Conservation (phyloP, 2,797 vertebrate genomes). For the Etheostoma perlongum region DNA sequence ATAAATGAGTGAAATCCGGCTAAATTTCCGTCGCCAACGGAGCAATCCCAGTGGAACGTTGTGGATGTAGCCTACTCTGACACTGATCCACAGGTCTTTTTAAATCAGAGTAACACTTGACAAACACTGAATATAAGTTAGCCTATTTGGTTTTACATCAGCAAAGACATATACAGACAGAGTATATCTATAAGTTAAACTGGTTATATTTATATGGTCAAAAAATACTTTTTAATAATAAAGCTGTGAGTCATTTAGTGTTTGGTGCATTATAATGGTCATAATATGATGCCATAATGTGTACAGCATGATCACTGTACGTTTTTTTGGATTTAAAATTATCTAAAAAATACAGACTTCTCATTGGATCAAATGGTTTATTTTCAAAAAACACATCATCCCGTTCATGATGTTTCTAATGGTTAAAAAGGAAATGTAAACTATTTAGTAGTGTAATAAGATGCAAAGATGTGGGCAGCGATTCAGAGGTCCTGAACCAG, state of each 20-base stretch:
- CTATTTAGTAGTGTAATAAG: not conserved
- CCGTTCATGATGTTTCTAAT: not conserved
- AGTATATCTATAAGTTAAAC: not conserved
- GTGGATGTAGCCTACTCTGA: not conserved
- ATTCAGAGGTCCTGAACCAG: conserved; percentile 15
- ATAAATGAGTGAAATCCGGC: too few species aligned
- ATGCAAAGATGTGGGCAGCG: not conserved
- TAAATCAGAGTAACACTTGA: not conserved
- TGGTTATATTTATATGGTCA: not conserved
- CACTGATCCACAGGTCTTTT: not conserved
- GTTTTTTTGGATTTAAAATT: not conserved
- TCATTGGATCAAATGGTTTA: not conserved
- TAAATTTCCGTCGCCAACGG: too few species aligned
- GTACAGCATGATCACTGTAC: not conserved
- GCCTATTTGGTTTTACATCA: not conserved
- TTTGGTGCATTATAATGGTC: not conserved
- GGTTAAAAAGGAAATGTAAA: conserved; percentile 3
- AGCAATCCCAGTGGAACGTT: too few species aligned
- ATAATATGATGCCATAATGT: not conserved
- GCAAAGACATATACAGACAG: not conserved
- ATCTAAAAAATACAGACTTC: not conserved
- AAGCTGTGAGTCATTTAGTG: not conserved
- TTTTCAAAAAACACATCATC: not conserved
- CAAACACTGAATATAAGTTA: not conserved
- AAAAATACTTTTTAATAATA: not conserved